These are phyloP conservation scores for Flexamia atlantica DNA, from an alignment of 2,888 invertebrate genomes.

Conservation along the genomic window DNA sequence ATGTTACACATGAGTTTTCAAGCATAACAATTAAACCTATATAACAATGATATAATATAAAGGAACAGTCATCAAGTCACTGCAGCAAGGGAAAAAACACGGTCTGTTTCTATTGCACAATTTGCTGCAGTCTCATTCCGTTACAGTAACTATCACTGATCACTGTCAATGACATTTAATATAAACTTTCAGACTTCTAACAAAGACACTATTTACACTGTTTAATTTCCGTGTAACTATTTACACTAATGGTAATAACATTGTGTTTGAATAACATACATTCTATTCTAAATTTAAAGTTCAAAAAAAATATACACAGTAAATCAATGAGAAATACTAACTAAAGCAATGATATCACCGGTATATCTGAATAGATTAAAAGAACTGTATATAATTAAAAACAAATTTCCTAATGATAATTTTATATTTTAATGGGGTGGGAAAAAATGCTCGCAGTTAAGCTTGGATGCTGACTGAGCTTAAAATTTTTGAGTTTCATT, in stretches of 20 bases:
- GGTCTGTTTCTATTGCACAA: conserved; percentile 4
- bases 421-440: too few species aligned
- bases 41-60: not conserved
- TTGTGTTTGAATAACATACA: conserved; percentile 11
- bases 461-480: too few species aligned
- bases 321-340: not conserved
- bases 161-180: too few species aligned
- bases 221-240: too few species aligned
- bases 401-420: too few species aligned
- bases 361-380: not conserved
- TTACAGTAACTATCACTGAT: too few species aligned
- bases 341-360: conserved; percentile 2
- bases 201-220: not conserved
- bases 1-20: too few species aligned
- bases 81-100: not conserved
- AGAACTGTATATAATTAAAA: too few species aligned
- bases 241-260: not conserved
- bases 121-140: not conserved
- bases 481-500: too few species aligned
- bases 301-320: too few species aligned
- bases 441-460: too few species aligned
- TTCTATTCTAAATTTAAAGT: too few species aligned
- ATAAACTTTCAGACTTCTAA: not conserved
- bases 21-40: not conserved
- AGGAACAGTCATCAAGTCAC: not conserved